Percentiles rank a stretch among this genome's conserved stretches.
Evolutionary conservation across 2,113 vertebrate genomes (phyloP).

Genomic region (Tyrannus savana): DNA sequence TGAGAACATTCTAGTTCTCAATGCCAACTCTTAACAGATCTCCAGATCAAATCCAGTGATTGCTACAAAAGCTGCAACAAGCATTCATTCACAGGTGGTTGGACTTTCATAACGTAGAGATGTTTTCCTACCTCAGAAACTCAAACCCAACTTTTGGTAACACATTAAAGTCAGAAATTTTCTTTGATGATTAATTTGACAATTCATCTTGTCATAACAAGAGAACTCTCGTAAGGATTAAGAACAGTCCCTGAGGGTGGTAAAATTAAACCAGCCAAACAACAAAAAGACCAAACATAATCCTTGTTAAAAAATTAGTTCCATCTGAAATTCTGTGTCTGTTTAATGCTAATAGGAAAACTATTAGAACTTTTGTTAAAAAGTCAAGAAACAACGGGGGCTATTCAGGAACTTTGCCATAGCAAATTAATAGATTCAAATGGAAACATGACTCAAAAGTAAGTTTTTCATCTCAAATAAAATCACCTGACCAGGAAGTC

Average conservation of each 20-base stretch:
- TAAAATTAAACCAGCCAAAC: accelerated
- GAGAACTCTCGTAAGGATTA: background rate
- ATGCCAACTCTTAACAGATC: background rate
- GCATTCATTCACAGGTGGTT: background rate
- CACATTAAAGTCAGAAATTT: background rate
- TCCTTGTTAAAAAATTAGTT: background rate
- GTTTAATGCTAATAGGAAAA: background rate
- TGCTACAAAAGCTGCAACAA: background rate
- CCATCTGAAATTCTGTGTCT: background rate
- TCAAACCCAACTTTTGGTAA: background rate
- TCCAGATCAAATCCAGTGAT: background rate
- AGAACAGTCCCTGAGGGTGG: background rate
- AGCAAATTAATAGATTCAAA: background rate
- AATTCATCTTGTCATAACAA: background rate
- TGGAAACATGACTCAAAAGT: background rate
- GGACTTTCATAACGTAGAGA: background rate
- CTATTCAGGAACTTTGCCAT: background rate
- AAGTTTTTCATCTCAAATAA: background rate
- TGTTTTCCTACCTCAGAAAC: background rate
- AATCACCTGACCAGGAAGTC: background rate
- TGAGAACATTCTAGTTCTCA: background rate
- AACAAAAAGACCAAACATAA: background rate
- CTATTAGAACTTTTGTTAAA: slow-evolving; percentile 11
- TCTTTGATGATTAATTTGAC: background rate
- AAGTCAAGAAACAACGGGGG: background rate